Evolutionary conservation across 2,113 vertebrate species (phyloP).

Genomic region (Lophius piscatorius): DNA sequence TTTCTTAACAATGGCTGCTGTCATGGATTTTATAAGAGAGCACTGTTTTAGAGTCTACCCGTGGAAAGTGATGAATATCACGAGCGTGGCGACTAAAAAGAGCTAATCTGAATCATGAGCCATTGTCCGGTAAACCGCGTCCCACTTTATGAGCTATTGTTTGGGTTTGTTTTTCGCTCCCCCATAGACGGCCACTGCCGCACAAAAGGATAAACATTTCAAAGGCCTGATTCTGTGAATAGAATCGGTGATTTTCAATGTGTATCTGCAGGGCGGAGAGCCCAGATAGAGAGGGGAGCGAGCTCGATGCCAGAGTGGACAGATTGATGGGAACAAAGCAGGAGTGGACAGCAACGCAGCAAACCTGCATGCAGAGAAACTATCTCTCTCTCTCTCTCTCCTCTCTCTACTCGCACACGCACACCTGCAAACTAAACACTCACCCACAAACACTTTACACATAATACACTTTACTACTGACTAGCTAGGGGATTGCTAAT

Average conservation of each 20-base stretch:
- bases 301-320: conserved; percentile 70
- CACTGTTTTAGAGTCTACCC: conserved; percentile 64
- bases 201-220: conserved; percentile 78
- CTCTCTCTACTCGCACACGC: conserved; percentile 3
- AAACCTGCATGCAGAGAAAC: conserved; percentile 41
- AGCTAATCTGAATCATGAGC: conserved; percentile 73
- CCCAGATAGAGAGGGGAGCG: conserved; percentile 73
- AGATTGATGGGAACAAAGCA: conserved; percentile 74
- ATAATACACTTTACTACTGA: too few species aligned
- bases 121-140: conserved; percentile 73
- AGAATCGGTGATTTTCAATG: conserved; percentile 71
- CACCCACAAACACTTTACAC: conserved; percentile 14
- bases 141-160: conserved; percentile 66
- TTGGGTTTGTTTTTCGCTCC: conserved; percentile 46
- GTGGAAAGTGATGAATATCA: conserved; percentile 63
- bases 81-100: conserved; percentile 56
- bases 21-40: conserved; percentile 70
- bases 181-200: conserved; percentile 36
- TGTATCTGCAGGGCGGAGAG: conserved; percentile 62
- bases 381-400: conserved; percentile 6
- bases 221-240: conserved; percentile 65
- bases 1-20: conserved; percentile 68
- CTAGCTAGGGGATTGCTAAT: conserved; percentile 39
- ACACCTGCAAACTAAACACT: conserved; percentile 12
- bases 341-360: conserved; percentile 56